Percentiles rank a stretch among this genome's conserved stretches.
These are phyloP conservation scores for Eulimnadia texana DNA, from an alignment of 1,140 invertebrate genomes.

Conservation along the genomic window DNA sequence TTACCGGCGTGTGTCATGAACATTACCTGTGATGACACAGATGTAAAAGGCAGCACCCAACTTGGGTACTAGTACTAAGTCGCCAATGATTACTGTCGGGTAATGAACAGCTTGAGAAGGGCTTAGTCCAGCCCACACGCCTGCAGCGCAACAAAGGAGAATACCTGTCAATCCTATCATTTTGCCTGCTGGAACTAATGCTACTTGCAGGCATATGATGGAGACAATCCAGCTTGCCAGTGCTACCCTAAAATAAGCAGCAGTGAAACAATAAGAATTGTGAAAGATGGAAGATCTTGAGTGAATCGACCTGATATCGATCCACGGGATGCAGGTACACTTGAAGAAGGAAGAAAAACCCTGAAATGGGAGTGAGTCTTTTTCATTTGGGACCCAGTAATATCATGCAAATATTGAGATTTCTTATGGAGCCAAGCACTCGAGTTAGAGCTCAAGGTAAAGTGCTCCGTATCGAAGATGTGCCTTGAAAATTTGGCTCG, in stretches of 20 bases:
- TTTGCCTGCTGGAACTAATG: conserved; percentile 6
- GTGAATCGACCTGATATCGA: not conserved
- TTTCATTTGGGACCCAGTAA: too few relatives aligned
- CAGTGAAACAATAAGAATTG: too few relatives aligned
- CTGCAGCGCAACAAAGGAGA: not conserved
- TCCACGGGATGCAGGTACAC: not conserved
- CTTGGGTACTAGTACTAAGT: not conserved
- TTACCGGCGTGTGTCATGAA: too few relatives aligned
- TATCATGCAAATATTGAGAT: too few relatives aligned
- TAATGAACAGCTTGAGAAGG: conserved; percentile 1
- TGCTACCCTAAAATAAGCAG: not conserved
- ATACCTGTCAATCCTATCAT: conserved; percentile 4
- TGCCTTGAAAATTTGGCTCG: too few relatives aligned
- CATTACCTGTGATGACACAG: conserved; percentile 3
- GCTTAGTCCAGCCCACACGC: not conserved
- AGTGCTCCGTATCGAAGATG: too few relatives aligned
- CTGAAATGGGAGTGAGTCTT: not conserved
- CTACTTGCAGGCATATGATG: conserved; percentile 3
- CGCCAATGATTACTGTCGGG: not conserved
- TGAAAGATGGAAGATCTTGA: too few relatives aligned
- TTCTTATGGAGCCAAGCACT: too few relatives aligned
- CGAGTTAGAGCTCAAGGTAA: too few relatives aligned
- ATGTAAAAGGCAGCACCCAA: not conserved
- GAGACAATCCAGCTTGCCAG: conserved; percentile 3
- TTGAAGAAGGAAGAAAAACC: not conserved